Percentiles rank a stretch among this genome's conserved stretches.
phyloP scores from a whole-genome alignment of 2,113 vertebrate species.

The rabbit (Oryctolagus cuniculus) region mOryCun1.1 NC_091450.1:28628501-28629000 shows the following conservation, averaged over 20 bases:
- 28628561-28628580: constrained; percentile 84
- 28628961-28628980: constrained; percentile 93
- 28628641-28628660: constrained; percentile 86
- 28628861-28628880: constrained; percentile 85
- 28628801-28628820: constrained; percentile 65
- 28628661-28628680: constrained; percentile 78
- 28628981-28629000: constrained; percentile 86
- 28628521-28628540: constrained; percentile 75
- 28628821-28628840: constrained; percentile 59
- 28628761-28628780: constrained; percentile 85
- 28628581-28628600: constrained; percentile 87
- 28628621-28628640: constrained; percentile 88
- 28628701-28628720: constrained; percentile 86
- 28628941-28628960: constrained; percentile 86
- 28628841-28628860: constrained; percentile 56
- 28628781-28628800: constrained; percentile 87
- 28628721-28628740: constrained; percentile 85
- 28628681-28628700: constrained; percentile 87
- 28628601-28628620: constrained; percentile 88
- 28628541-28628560: constrained; percentile 81
- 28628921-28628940: constrained; percentile 89
- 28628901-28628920: constrained; percentile 87
- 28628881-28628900: constrained; percentile 85
- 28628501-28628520: constrained; percentile 60
- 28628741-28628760: constrained; percentile 85